Evolutionary conservation across 1,140 invertebrate species (phyloP).

Genomic region (Hyles vespertilio): DNA sequence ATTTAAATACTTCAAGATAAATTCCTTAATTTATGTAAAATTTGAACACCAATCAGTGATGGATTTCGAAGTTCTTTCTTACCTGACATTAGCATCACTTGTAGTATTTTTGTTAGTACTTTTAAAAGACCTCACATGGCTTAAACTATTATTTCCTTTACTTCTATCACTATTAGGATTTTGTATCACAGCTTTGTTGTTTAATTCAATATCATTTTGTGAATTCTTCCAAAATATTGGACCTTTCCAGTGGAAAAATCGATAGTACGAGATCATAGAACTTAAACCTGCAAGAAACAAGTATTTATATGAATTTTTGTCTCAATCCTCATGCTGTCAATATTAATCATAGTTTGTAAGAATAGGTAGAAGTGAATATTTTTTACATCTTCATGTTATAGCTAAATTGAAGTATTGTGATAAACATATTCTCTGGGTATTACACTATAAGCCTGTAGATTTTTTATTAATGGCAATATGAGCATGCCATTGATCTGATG

Average conservation of each 20-base stretch:
- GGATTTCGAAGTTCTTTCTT: not conserved
- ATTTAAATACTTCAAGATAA: constrained; percentile 8
- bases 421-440: too few species aligned
- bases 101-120: constrained; percentile 32
- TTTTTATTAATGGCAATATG: too few species aligned
- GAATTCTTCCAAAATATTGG: constrained; percentile 62
- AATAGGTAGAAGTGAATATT: too few species aligned
- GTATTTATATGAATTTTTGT: too few species aligned
- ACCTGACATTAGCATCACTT: constrained; percentile 1
- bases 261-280: constrained; percentile 81
- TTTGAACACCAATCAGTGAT: too few species aligned
- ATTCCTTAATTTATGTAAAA: too few species aligned
- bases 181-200: constrained; percentile 48
- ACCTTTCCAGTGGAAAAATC: constrained; percentile 78
- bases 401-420: too few species aligned
- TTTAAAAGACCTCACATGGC: constrained; percentile 58
- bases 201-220: constrained; percentile 55
- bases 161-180: constrained; percentile 24
- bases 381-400: too few species aligned
- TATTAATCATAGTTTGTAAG: too few species aligned
- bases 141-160: constrained; percentile 28
- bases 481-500: too few species aligned
- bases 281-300: constrained; percentile 66
- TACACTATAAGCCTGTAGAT: too few species aligned
- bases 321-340: too few species aligned